phyloP scores from a whole-genome alignment of 2,797 vertebrate genomes.

The Danio tinwini region DNA sequence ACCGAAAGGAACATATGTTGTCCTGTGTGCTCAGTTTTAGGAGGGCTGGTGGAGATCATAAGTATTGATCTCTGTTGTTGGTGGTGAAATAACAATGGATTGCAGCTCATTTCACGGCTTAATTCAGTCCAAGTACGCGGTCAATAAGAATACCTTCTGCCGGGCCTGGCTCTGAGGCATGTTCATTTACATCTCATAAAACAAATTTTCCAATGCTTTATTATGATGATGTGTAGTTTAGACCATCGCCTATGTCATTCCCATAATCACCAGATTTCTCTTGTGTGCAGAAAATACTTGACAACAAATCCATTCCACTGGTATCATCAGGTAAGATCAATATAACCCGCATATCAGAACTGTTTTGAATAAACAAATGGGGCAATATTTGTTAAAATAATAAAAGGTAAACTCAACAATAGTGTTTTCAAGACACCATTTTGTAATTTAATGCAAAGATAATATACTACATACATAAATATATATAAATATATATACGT shows the following conservation, averaged over 20 bases:
- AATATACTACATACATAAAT: too few relatives aligned
- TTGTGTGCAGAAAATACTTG: conserved; percentile 25
- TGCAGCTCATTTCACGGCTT: conserved; percentile 59
- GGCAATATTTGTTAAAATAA: too few relatives aligned
- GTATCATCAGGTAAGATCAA: background rate
- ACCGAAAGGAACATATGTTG: conserved; percentile 27
- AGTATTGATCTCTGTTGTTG: conserved; percentile 61
- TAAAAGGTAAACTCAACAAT: too few relatives aligned
- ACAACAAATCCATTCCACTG: background rate
- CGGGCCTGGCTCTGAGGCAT: conserved; percentile 47
- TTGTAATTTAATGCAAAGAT: too few relatives aligned
- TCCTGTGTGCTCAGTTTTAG: conserved; percentile 33
- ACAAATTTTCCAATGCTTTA: conserved; percentile 17
- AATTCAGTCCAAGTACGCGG: conserved; percentile 57
- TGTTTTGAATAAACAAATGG: too few relatives aligned
- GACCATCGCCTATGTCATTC: background rate
- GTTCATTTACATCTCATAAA: conserved; percentile 45
- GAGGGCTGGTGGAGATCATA: conserved; percentile 48
- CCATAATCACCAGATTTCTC: background rate
- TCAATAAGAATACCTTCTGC: conserved; percentile 61
- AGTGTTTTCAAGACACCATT: too few relatives aligned
- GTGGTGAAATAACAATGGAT: conserved; percentile 60
- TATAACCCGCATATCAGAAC: background rate
- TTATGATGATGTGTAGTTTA: background rate
- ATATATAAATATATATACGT: too few relatives aligned